Evolutionary conservation across 1,140 invertebrate species (phyloP), one percentile per base, ranked within the genome.

Genomic region (Papilio dardanus): DNA sequence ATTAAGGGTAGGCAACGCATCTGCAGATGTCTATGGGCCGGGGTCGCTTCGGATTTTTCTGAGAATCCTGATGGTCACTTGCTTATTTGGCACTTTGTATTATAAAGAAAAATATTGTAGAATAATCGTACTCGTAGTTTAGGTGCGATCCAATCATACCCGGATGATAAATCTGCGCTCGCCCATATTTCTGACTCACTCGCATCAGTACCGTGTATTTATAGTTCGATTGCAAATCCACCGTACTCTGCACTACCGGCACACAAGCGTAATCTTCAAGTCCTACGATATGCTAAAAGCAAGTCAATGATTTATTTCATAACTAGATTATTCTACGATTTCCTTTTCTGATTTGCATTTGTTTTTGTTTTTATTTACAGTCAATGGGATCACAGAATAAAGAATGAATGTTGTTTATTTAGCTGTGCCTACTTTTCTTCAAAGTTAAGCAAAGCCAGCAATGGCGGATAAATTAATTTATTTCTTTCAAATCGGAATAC

Each of bases 161-260:
- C 65, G 16, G 30, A 33, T n/a, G 30, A 30, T n/a, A 30, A 7
- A n/a, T 1, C 16, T 7, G 31, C 12, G 16, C 79, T 50, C 74
- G 65, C 69, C 71, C 74, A 76, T 81, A 81, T 81, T 79, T 77
- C 79, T 74, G 62, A 69, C 81, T 79, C 80, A 78, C 24, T 71
- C 46, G 81, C 76, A 80, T 81, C 79, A 81, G 77, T 37, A 50
- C 50, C 54, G 33, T 71, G 74, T 86, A 86, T 86, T 86, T 86
- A 84, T 84, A 79, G 78, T 69, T 33, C 46, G 69, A 76, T 79
- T 76, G 74, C 76, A 71, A 79, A 80, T 76, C 74, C 74, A 75
- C 58, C 28, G 24, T 4, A 12, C 54, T 28, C 54, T 14, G 1
- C 3, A 62, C 54, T 30, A 62, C 24, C 54, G 54, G 21, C 54